Percentiles rank a stretch among this genome's conserved stretches.
These are phyloP conservation scores for Laupala kohalensis DNA, from an alignment of 1,140 invertebrate genomes.

Conservation along the genomic window DNA sequence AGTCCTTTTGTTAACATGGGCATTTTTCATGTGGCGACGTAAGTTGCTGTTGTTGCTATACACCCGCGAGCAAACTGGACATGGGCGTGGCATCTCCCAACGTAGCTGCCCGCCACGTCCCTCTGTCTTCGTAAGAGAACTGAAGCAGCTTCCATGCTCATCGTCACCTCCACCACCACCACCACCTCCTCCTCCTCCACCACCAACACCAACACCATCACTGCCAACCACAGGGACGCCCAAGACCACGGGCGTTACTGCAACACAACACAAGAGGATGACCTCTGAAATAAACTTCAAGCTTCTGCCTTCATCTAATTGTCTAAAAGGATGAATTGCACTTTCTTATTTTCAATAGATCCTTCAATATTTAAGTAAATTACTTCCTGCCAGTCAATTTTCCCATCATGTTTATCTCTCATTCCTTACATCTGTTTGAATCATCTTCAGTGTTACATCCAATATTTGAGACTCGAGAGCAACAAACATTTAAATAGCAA, in stretches of 20 bases:
- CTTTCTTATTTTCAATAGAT: neutral
- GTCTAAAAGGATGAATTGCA: neutral
- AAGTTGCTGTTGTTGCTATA: constrained; percentile 35
- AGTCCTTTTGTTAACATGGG: constrained; percentile 23
- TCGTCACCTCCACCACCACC: neutral
- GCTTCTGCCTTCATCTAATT: neutral
- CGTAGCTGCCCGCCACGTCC: constrained; percentile 7
- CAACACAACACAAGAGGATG: constrained; percentile 3
- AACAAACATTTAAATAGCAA: too few species aligned
- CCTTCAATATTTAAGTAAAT: neutral
- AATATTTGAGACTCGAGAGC: too few species aligned
- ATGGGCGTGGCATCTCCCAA: constrained; percentile 27
- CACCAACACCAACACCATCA: neutral
- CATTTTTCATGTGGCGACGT: constrained; percentile 29
- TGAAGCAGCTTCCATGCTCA: neutral
- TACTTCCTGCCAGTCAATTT: too few species aligned
- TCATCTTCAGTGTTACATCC: too few species aligned
- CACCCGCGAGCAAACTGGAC: constrained; percentile 29
- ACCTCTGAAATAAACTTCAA: neutral
- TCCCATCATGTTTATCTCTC: too few species aligned
- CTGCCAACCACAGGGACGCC: neutral
- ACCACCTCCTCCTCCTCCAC: constrained; percentile 2
- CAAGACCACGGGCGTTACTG: neutral
- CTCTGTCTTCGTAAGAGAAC: neutral
- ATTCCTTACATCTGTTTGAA: too few species aligned